Conservation (phyloP, 2,888 invertebrate genomes). For the Urechis unicinctus region DNA sequence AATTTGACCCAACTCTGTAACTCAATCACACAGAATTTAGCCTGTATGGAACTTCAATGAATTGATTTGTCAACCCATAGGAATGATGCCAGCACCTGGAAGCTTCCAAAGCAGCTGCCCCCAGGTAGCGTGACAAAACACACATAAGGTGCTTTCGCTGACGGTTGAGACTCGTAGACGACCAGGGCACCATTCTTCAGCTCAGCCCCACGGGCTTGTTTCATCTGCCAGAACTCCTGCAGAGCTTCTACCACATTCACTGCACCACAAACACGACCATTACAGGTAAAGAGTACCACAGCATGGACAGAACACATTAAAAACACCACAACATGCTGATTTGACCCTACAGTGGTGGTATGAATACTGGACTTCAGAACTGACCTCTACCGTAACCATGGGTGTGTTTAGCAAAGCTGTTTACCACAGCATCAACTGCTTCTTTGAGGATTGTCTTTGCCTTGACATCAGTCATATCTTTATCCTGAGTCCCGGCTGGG, state of each 20-base stretch:
- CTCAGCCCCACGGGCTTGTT: slow-evolving; percentile 78
- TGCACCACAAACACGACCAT: slow-evolving; percentile 50
- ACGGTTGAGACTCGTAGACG: slow-evolving; percentile 89
- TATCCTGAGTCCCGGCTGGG: no score
- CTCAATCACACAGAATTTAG: not conserved
- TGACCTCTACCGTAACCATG: slow-evolving; percentile 67
- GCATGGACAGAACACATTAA: no score
- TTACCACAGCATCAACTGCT: slow-evolving; percentile 68
- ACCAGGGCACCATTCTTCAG: slow-evolving; percentile 80
- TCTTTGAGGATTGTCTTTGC: not conserved
- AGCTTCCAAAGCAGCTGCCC: slow-evolving; percentile 91
- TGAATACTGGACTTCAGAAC: slow-evolving; percentile 15
- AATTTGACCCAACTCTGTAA: not conserved
- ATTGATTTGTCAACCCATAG: not conserved
- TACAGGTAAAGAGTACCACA: no score
- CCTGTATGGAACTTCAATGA: not conserved
- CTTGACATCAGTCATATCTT: not conserved
- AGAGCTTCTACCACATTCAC: slow-evolving; percentile 93
- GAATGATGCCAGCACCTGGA: slow-evolving; percentile 62
- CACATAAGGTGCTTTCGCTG: slow-evolving; percentile 83
- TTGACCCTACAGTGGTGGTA: not conserved
- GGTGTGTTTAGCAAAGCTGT: slow-evolving; percentile 68
- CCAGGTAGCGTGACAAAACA: slow-evolving; percentile 89
- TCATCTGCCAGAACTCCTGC: slow-evolving; percentile 97
- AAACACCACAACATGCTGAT: not conserved